Evolutionary conservation across 2,888 invertebrate genomes (phyloP), one percentile per base, ranked within the genome.

Genomic region (Ephialtes manifestator): DNA sequence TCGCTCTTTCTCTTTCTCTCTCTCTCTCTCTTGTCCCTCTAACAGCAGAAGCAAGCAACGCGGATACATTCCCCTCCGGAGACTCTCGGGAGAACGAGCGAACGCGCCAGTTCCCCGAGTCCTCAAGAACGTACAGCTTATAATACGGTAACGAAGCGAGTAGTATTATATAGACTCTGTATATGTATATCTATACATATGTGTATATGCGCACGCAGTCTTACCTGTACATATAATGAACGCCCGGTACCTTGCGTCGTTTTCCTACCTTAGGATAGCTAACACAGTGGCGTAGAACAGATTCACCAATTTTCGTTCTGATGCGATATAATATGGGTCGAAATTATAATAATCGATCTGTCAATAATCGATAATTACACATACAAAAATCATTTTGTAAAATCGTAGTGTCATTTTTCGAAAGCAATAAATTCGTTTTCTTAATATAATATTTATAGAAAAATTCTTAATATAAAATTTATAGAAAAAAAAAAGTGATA

Each of bases 61-160:
- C 79, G 78, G 67, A 85, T 82, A 71, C 76, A 51, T 74, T 83
- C 83, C 83, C 79, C 79, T 71, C 79, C 70, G 76, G 76, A 65
- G 63, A 28, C 46, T 39, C 46, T 39, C 63, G 68, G 65, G 51
- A 65, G 76, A 65, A 65, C 75, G 76, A 31, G 39, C 65, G 18
- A 35, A n/a, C 39, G 5, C 68, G 68, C 43, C 28, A 68, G 68
- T 48, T 46, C 48, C 28, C 28, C 24, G 48, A 48, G 48, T 68
- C 15, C 48, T 68, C 46, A 28, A 68, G 24, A 68, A 68, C 68
- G 28, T 65, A 72, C 58, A 10, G 60, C 60, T 39, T 77, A 68
- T 75, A 75, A 79, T 79, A 55, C 74, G 68, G 67, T 70, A 68
- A 67, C 70, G 58, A 81, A 67, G 67, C 68, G 68, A 53, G 80